A percentile compares a stretch with the other conserved stretches of the same genome.
phyloP scores from a whole-genome alignment of 2,797 vertebrate genomes.

The Hippocampus kuda region DNA sequence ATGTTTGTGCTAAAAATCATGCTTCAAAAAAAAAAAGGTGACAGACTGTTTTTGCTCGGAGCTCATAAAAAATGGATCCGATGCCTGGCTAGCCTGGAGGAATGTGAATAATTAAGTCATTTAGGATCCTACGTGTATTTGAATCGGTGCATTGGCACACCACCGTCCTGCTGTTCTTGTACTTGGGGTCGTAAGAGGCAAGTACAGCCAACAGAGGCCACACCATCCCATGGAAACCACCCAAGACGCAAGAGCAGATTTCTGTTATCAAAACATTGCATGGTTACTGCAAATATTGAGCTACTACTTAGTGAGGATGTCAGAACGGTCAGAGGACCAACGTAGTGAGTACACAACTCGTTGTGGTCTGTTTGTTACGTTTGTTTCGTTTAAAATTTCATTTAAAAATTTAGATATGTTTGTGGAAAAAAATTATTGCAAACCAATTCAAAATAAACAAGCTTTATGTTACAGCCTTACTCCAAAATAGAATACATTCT shows the following conservation, averaged over 20 bases:
- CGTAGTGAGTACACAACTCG: neutral
- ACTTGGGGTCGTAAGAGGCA: neutral
- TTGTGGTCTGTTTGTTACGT: too few relatives aligned
- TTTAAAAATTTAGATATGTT: neutral
- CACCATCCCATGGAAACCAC: neutral
- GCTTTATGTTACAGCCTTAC: too few relatives aligned
- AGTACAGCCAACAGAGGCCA: neutral
- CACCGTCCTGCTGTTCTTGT: neutral
- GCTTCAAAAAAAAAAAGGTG: constrained; percentile 27
- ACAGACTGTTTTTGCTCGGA: constrained; percentile 34
- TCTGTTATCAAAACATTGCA: neutral
- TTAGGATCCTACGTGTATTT: constrained; percentile 28
- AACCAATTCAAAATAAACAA: too few relatives aligned
- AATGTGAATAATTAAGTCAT: constrained; percentile 62
- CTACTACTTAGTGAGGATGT: neutral
- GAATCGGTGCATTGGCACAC: neutral
- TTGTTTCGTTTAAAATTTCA: too few relatives aligned
- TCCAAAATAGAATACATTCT: too few relatives aligned
- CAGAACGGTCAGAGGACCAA: neutral
- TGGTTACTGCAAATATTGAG: constrained; percentile 4
- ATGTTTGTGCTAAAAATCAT: constrained; percentile 40
- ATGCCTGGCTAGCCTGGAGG: constrained; percentile 43
- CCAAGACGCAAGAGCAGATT: neutral
- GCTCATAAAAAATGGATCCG: constrained; percentile 58
- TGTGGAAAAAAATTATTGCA: neutral